A percentile compares a stretch with the other conserved stretches of the same genome.
Conservation (phyloP, 1,140 invertebrate genomes). For the Monochamus saltuarius region DNA sequence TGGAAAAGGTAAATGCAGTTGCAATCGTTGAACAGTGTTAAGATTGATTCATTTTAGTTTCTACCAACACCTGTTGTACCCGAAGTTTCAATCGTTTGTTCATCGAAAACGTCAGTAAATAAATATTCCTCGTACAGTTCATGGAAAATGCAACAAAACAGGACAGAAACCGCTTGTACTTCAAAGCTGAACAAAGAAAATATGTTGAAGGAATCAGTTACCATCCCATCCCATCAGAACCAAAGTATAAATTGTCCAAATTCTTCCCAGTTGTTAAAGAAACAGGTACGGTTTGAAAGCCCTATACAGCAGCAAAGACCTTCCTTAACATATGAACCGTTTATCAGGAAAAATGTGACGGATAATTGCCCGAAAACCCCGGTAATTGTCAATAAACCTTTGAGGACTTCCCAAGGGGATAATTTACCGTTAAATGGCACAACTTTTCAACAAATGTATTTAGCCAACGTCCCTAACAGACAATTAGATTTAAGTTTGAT, state of each 20-base stretch:
- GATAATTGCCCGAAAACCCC: neutral
- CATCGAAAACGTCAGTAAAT: conserved; percentile 20
- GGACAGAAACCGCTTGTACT: neutral
- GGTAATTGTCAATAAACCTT: conserved; percentile 4
- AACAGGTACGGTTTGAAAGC: conserved; percentile 38
- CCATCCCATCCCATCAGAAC: conserved; percentile 2
- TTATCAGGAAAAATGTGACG: conserved; percentile 16
- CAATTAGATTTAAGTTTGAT: conserved; percentile 48
- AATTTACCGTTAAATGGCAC: conserved; percentile 11
- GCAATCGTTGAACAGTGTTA: conserved; percentile 16
- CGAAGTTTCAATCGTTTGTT: conserved; percentile 41
- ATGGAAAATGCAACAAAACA: conserved; percentile 34
- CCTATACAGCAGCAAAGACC: conserved; percentile 25
- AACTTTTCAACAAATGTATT: conserved; percentile 46
- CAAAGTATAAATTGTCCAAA: neutral
- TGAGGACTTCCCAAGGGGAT: conserved; percentile 6
- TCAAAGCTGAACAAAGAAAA: conserved; percentile 9
- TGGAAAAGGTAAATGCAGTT: conserved; percentile 34
- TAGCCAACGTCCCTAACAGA: conserved; percentile 47
- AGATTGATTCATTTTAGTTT: conserved; percentile 31
- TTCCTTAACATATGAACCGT: conserved; percentile 3
- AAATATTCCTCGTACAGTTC: conserved; percentile 33
- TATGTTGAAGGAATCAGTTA: conserved; percentile 5
- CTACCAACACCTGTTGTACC: conserved; percentile 36
- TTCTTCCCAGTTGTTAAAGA: conserved; percentile 29